Evolutionary conservation across 2,888 invertebrate species (phyloP), one percentile per base, ranked within the genome.

Genomic region (Teinopalpus imperialis): DNA sequence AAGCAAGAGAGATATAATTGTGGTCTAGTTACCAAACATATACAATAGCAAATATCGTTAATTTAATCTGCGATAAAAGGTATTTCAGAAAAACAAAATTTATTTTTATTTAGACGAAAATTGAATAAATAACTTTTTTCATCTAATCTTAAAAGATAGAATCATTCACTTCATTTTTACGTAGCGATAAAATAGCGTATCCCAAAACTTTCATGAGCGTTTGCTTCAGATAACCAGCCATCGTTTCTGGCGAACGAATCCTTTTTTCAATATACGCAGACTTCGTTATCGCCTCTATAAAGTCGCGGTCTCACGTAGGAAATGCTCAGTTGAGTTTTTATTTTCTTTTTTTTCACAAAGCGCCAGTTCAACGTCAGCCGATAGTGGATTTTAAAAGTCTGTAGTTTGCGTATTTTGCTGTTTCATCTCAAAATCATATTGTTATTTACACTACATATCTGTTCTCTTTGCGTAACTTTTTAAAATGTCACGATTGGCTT

Each of bases 201-300:
- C 23, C 20, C 24, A 23, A 47, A 47, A 42, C 30, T 47, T 41
- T 26, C 26, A 31, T 6, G n/a, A 30, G 40, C 35, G 21, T 24
- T 27, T 24, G 14, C 21, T 13, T 29, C 36, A 35, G 47, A 47
- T 42, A 41, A 47, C 30, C 1, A 30, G 12, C 37, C 30, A 39
- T 43, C 43, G 42, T 42, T 48, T 43, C 39, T 37, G 37, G 36
- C 48, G 23, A 29, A 41, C 40, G 43, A 18, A 36, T 27, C 16
- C 31, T 34, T 40, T 41, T 46, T 46, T 24, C 46, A 26, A 40
- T 46, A 27, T 40, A 45, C 45, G 40, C 60, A 41, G 54, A 68
- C 66, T 76, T 71, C 71, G 76, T 72, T 77, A 77, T 73, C 74
- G 69, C 57, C 34, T 54, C 68, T 72, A 72, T 75, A 76, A 77